Conservation (phyloP, 2,888 invertebrate species). For the Aporophyla nigra region DNA sequence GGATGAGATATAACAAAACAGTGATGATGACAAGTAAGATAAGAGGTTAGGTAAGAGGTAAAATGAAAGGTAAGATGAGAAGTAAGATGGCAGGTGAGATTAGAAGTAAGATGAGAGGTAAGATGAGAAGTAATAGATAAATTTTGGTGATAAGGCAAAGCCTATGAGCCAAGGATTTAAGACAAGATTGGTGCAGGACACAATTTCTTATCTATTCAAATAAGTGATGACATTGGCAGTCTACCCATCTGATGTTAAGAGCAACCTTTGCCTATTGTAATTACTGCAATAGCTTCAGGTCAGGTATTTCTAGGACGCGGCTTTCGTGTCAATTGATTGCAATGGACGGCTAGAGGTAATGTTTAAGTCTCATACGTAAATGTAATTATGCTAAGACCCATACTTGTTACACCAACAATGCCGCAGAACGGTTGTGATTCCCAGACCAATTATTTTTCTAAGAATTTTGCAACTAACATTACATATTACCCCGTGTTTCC, state of each 20-base stretch:
- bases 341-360: neutral
- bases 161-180: neutral
- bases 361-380: neutral
- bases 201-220: constrained; percentile 30
- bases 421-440: neutral
- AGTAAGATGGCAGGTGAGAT: neutral
- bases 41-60: neutral
- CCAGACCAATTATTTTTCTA: neutral
- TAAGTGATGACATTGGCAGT: constrained; percentile 39
- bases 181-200: neutral
- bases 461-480: neutral
- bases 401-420: neutral
- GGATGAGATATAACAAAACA: neutral
- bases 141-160: neutral
- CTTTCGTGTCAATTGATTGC: constrained; percentile 23
- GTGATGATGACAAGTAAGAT: no score
- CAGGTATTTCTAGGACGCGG: constrained; percentile 15
- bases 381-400: neutral
- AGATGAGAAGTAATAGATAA: neutral
- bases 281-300: constrained; percentile 25
- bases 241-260: constrained; percentile 30
- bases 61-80: neutral
- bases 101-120: no score
- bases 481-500: neutral
- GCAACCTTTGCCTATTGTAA: constrained; percentile 3